phyloP scores from a whole-genome alignment of 2,797 vertebrate genomes.

The Periparus ater region DNA sequence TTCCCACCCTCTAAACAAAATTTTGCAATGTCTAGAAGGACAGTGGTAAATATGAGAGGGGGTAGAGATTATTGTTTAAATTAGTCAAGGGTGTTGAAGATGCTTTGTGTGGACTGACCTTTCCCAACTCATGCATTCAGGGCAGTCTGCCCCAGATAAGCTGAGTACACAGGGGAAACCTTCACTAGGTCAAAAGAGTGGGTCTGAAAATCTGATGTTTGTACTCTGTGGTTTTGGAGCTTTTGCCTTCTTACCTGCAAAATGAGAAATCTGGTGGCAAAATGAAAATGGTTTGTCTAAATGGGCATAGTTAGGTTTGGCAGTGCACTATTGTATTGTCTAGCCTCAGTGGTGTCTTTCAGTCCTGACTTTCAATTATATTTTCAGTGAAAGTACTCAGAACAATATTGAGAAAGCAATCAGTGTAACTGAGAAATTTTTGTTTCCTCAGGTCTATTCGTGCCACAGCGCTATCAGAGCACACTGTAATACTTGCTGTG shows the following conservation, averaged over 20 bases:
- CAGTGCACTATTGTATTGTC: not conserved
- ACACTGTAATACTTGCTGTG: slow-evolving; percentile 89
- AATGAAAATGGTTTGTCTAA: not conserved
- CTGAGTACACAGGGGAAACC: not conserved
- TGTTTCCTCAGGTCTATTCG: slow-evolving; percentile 85
- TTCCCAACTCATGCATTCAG: not conserved
- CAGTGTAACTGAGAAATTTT: not conserved
- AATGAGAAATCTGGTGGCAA: not conserved
- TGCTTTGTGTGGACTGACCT: not conserved
- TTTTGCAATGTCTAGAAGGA: not conserved
- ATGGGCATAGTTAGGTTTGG: not conserved
- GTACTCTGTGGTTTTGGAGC: not conserved
- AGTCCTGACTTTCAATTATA: not conserved
- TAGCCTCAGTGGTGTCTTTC: not conserved
- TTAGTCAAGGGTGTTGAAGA: not conserved
- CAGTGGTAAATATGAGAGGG: not conserved
- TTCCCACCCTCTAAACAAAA: not conserved
- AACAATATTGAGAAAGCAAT: not conserved
- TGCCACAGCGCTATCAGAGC: slow-evolving; percentile 87
- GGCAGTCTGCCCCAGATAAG: not conserved
- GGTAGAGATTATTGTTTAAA: not conserved
- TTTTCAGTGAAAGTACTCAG: not conserved
- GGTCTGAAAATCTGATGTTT: not conserved
- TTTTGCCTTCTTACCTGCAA: not conserved
- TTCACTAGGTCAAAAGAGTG: not conserved